Base-by-base conservation (phyloP, 2,888 invertebrate genomes). In the Corbicula japonica region DNA sequence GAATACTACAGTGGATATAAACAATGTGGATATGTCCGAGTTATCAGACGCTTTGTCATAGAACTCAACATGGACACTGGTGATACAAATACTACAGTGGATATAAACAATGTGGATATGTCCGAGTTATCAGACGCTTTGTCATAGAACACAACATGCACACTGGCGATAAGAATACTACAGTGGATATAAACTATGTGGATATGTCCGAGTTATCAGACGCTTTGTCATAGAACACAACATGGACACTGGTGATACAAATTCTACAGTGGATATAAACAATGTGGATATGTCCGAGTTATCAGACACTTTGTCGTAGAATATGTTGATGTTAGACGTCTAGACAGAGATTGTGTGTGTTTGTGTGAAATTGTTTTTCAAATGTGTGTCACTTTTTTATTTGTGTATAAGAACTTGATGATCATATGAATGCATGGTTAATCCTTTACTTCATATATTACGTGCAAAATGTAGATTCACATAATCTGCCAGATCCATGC, bases 61-160 rank as follows among this genome's bases (percentile, higher is more conserved):
- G 30, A 5, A 26, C 10, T 26, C 15, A 26, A 26, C 4, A 15
- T 50, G 26, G 26, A 65, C 30, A 60, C 15, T 8, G 65, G 58
- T 26, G 76, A 77, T 28, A 73, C 44, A 46, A 83, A 87, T 46
- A 88, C 89, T 5, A 72, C 76, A 18, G 86, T 88, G 5, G 79
- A 91, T 68, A 91, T 91, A 72, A 89, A 89, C 60, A 85, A 86
- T 21, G 84, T 91, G 23, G 85, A 88, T 69, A 88, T 91, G 88
- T 72, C 58, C 5, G 90, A 87, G 32, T 76, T 91, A 70, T 79
- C 83, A 10, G 78, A 87, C 1, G 90, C 89, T 21, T 50, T 83
- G n/a, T 28, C 28, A n/a, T 66, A 38, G 30, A 5, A 26, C 10
- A 50, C 15, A 26, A 26, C 4, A 15, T 50, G 26, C 10, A 65